phyloP scores from a whole-genome alignment of 1,140 invertebrate genomes.

The Meloidogyne exigua region DNA sequence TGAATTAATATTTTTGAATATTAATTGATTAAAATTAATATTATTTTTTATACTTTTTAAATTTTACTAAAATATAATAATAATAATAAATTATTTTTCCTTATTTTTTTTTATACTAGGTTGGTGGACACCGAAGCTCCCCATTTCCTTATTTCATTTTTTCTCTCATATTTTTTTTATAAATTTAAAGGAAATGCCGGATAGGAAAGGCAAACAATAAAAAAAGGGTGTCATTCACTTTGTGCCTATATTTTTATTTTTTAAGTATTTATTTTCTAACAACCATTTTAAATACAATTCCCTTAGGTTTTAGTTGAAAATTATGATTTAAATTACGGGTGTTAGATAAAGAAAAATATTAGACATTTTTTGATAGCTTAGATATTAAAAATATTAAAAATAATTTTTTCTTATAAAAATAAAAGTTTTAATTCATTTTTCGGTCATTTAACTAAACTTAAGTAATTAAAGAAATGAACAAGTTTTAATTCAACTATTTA shows the following conservation, averaged over 20 bases:
- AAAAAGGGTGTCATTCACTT: not conserved
- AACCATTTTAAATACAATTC: not conserved
- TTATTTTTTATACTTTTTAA: too few species aligned
- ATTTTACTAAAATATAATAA: too few species aligned
- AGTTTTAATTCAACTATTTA: too few species aligned
- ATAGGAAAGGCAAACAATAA: not conserved
- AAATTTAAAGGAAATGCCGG: slow-evolving; percentile 3
- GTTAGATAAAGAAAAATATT: too few species aligned
- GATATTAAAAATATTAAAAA: too few species aligned
- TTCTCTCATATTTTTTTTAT: not conserved
- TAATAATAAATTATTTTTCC: too few species aligned
- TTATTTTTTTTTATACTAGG: too few species aligned
- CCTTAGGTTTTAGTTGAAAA: not conserved
- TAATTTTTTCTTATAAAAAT: not conserved
- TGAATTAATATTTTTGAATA: too few species aligned
- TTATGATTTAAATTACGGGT: not conserved
- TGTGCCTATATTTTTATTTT: not conserved
- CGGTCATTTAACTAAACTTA: not conserved
- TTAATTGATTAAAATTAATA: too few species aligned
- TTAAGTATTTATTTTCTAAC: not conserved
- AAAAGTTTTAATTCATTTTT: not conserved
- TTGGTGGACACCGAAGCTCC: not conserved
- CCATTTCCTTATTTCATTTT: not conserved
- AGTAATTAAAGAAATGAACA: not conserved
- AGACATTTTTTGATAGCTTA: not conserved